Evolutionary conservation across 1,140 invertebrate species (phyloP), one percentile per base, ranked within the genome.

Genomic region (Ptiloglossa arizonensis): DNA sequence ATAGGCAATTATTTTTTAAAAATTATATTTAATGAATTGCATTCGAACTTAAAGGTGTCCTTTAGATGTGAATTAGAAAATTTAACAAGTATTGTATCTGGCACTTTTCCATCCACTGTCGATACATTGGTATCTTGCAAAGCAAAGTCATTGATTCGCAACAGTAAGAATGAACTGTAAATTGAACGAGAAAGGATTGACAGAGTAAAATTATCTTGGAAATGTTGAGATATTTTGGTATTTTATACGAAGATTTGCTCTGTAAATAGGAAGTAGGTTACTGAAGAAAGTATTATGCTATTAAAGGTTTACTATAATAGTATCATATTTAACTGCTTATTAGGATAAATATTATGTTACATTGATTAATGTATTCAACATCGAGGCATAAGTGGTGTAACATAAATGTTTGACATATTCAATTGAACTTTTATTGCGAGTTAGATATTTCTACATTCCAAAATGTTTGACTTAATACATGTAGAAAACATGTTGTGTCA

Each of bases 201-300:
- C 59, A 77, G 50, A 86, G 73, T 77, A 70, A 82, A 75, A 84
- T 84, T 87, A 80, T 81, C 66, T 67, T 70, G 69, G 50, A 79
- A 74, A 63, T 87, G 81, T 87, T 79, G 56, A 87, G 64, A 77
- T 77, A 83, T 87, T 85, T 85, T 79, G 66, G 75, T 82, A 85
- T 87, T 85, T 85, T 87, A 87, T 87, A 87, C 83, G 63, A 48
- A 80, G n/a, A 81, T 85, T 87, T 80, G 57, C 83, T 79, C 70
- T 87, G 56, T 83, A 81, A 46, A 87, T 86, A 87, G 46, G 38
- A 46, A 68, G 66, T 87, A 87, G 80, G 75, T 76, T 77, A 76
- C 24, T 80, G 57, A 85, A 85, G 82, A 87, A 87, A 87, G 82
- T 87, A 87, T 75, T 87, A 85, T 62, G 67, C 48, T 79, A 83